Base-by-base conservation (phyloP, 2,113 vertebrate species). In the Anolis sagrei region DNA sequence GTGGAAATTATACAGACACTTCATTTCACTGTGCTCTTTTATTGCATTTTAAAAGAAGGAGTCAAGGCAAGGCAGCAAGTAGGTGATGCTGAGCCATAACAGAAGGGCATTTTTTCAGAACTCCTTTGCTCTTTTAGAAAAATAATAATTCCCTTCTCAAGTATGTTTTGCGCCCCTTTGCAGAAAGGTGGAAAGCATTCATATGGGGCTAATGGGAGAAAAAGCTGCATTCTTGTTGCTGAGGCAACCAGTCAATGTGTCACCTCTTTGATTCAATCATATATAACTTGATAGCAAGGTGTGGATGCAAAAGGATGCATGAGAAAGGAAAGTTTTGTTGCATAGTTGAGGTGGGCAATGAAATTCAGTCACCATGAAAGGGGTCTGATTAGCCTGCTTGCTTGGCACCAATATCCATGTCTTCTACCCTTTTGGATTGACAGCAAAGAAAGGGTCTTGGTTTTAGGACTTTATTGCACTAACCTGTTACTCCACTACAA, bases 1-100 rank as follows among this genome's bases (percentile, higher is more conserved):
- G 90, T 85, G 86, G 89, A 95, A 93, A 93, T 89, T 82, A 93
- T 90, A 61, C 84, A 87, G 86, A 21, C 86, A 32, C 86, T 91
- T 92, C 80, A 86, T 82, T 90, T 92, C 78, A 87, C 83, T 91
- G 51, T 84, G 89, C 79, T 27, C 84, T 92, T 90, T 86, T 79
- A 66, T 92, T 90, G 13, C 54, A 18, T 92, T 92, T 90, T 92
- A 14, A 90, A 90, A 92, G 83, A 93, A n/a, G 84, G 89, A 87
- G 87, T 93, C 92, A 93, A 93, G 87, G 90, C 85, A 92, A 91
- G 89, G 89, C 78, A 93, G 92, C 23, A 29, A 48, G 39, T 16
- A 11, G 19, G 6, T 74, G 25, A 25, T 44, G 21, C 19, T 75
- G 48, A 81, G 54, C 68, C n/a, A 34, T 10, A 70, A 51, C 49